Evolutionary conservation across 2,888 invertebrate species (phyloP).

Genomic region (Brachyopa scutellaris): DNA sequence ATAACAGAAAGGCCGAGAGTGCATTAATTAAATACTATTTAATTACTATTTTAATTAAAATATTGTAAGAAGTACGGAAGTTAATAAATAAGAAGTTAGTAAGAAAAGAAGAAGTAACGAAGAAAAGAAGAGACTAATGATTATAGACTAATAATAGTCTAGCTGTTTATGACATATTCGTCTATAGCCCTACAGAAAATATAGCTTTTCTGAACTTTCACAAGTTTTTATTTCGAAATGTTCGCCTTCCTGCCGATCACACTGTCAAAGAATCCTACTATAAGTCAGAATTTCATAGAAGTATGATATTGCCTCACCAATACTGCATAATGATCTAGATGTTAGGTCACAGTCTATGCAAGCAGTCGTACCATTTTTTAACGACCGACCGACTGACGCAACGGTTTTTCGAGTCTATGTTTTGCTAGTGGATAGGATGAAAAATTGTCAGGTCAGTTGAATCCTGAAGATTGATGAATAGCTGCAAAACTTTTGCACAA

Average conservation of each 20-base stretch:
- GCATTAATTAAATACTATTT: too few relatives aligned
- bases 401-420: conserved; percentile 32
- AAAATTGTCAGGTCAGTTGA: conserved; percentile 52
- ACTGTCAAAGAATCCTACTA: background rate
- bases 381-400: background rate
- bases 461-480: conserved; percentile 60
- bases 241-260: background rate
- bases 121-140: too few relatives aligned
- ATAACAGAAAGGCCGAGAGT: too few relatives aligned
- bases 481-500: conserved; percentile 49
- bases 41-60: too few relatives aligned
- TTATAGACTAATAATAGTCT: too few relatives aligned
- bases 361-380: conserved; percentile 24
- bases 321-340: too few relatives aligned
- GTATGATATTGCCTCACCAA: background rate
- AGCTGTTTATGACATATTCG: too few relatives aligned
- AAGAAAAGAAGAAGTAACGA: too few relatives aligned
- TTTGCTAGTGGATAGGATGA: conserved; percentile 53
- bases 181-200: too few relatives aligned
- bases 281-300: background rate
- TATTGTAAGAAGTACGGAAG: too few relatives aligned
- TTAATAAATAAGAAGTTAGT: too few relatives aligned
- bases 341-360: conserved; percentile 23
- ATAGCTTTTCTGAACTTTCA: too few relatives aligned
- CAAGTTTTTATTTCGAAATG: background rate